These are phyloP conservation scores for Taenioides sp. DNA, from an alignment of 2,797 vertebrate species.

Conservation along the genomic window DNA sequence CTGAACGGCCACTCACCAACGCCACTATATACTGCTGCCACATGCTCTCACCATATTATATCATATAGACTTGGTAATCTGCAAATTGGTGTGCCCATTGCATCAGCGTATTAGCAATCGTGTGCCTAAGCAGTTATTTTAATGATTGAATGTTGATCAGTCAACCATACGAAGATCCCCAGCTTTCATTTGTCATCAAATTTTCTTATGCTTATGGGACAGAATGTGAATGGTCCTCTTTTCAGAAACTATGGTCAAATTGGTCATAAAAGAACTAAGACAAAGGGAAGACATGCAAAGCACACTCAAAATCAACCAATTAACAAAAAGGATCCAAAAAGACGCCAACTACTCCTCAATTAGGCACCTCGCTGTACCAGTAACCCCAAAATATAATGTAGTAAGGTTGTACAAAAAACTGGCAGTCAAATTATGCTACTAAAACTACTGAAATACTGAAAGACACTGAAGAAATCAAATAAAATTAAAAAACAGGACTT, in stretches of 20 bases:
- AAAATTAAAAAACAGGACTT: background rate
- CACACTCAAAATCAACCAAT: background rate
- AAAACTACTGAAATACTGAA: background rate
- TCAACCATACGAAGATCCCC: constrained; percentile 4
- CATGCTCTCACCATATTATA: constrained; percentile 8
- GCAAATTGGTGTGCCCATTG: background rate
- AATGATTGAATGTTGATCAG: background rate
- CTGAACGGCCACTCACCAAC: constrained; percentile 57
- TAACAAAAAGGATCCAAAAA: background rate
- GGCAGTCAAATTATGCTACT: background rate
- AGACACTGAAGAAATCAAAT: background rate
- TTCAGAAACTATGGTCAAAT: background rate
- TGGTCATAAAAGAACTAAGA: background rate
- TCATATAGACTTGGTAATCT: background rate
- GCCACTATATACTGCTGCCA: constrained; percentile 26
- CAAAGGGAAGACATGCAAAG: background rate
- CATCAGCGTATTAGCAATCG: background rate
- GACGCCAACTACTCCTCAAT: background rate
- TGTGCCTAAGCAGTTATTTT: constrained; percentile 1
- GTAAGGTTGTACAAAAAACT: background rate
- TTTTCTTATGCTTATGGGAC: background rate
- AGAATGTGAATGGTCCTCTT: background rate
- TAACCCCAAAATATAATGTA: background rate
- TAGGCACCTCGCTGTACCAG: background rate
- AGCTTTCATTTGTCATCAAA: background rate